Evolutionary conservation across 2,888 invertebrate genomes (phyloP).

Genomic region (Tryphoninae sp.): DNA sequence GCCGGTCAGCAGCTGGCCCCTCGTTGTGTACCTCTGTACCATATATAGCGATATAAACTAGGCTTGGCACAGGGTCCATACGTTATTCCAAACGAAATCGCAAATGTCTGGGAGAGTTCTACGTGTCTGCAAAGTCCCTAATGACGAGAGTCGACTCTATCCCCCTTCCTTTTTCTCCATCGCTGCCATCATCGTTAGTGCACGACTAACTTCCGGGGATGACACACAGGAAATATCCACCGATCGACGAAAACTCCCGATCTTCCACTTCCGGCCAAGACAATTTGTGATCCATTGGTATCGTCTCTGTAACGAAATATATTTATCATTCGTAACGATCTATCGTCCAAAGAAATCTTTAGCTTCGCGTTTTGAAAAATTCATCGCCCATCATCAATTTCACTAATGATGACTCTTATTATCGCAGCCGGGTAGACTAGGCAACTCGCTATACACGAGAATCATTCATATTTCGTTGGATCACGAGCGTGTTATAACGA

Average conservation of each 20-base stretch:
- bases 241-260: not conserved
- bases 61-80: conserved; percentile 21
- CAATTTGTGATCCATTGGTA: not conserved
- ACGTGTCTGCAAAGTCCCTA: conserved; percentile 73
- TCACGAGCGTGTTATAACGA: conserved; percentile 46
- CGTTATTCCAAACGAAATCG: conserved; percentile 42
- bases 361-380: not conserved
- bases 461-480: not conserved
- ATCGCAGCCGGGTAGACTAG: not conserved
- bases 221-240: not conserved
- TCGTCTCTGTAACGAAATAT: not conserved
- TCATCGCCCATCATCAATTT: not conserved
- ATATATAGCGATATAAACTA: not conserved
- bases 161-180: too few species aligned
- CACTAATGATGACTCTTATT: conserved; percentile 21
- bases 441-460: not conserved
- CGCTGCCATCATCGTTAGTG: too few species aligned
- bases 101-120: conserved; percentile 59
- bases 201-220: too few species aligned
- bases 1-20: conserved; percentile 67
- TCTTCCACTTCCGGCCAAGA: conserved; percentile 2
- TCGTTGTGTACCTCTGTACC: conserved; percentile 49
- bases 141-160: conserved; percentile 67
- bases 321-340: not conserved
- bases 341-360: not conserved